Evolutionary conservation across 1,140 invertebrate species (phyloP).

Genomic region (Brachionus manjavacas): DNA sequence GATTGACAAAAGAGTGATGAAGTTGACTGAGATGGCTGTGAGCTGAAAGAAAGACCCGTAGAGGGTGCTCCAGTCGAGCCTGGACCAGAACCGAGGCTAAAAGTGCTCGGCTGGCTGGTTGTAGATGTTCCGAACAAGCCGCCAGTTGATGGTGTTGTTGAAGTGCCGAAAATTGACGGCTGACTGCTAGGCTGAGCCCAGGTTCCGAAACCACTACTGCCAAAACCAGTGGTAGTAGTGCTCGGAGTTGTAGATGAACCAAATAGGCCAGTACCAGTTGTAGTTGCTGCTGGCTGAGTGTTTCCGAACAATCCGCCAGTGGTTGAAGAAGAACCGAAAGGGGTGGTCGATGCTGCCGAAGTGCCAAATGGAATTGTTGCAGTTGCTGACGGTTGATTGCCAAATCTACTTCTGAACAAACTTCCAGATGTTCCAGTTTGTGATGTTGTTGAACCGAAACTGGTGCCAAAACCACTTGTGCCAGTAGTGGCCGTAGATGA

Average conservation of each 20-base stretch:
- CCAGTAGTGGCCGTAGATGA: constrained; percentile 52
- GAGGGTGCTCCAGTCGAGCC: constrained; percentile 45
- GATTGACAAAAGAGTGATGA: too few species aligned
- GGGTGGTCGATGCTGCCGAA: constrained; percentile 57
- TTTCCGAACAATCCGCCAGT: constrained; percentile 44
- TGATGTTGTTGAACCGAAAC: constrained; percentile 47
- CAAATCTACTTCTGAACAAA: constrained; percentile 43
- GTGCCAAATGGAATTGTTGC: constrained; percentile 43
- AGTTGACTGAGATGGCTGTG: not conserved
- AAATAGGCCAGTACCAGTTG: constrained; percentile 20
- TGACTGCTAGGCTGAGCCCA: constrained; percentile 44
- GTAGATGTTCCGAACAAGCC: constrained; percentile 59
- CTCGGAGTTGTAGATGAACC: not conserved
- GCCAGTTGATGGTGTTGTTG: constrained; percentile 57
- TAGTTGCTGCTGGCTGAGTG: not conserved
- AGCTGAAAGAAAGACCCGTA: constrained; percentile 49
- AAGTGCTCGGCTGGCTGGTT: constrained; percentile 51
- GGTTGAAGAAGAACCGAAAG: constrained; percentile 59
- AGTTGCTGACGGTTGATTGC: constrained; percentile 43
- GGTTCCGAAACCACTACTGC: constrained; percentile 34
- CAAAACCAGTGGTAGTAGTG: not conserved
- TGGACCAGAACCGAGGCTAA: constrained; percentile 46
- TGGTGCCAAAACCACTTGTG: constrained; percentile 46
- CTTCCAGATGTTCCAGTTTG: constrained; percentile 46
- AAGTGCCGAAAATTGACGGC: not conserved